phyloP scores from a whole-genome alignment of 1,140 invertebrate genomes.

The Sycobia sp. region DNA sequence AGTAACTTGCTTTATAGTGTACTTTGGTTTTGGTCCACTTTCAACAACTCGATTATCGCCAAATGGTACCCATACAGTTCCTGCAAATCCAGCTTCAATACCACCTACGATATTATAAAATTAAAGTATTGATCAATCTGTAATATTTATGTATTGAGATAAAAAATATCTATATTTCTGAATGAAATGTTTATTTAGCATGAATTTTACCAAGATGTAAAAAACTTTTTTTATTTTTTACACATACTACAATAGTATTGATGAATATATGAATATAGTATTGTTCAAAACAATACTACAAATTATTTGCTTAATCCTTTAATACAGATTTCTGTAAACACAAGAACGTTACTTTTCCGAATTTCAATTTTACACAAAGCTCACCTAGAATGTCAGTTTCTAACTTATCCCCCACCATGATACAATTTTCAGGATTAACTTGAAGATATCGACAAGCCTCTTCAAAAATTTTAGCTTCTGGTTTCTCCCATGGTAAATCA shows the following conservation, averaged over 20 bases:
- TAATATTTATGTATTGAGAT: neutral
- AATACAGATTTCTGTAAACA: slow-evolving; percentile 34
- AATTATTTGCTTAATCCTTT: slow-evolving; percentile 28
- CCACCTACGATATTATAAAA: slow-evolving; percentile 65
- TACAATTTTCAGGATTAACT: slow-evolving; percentile 73
- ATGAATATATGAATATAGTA: neutral
- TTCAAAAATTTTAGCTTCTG: slow-evolving; percentile 76
- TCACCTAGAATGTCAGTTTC: slow-evolving; percentile 78
- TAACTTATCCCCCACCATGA: slow-evolving; percentile 86
- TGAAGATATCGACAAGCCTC: slow-evolving; percentile 76
- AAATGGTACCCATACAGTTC: slow-evolving; percentile 78
- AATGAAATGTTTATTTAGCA: slow-evolving; percentile 1
- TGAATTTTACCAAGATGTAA: slow-evolving; percentile 20
- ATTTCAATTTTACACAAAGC: slow-evolving; percentile 19
- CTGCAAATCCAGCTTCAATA: slow-evolving; percentile 73
- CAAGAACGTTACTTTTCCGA: slow-evolving; percentile 28
- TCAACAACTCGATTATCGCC: slow-evolving; percentile 47
- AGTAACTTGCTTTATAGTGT: slow-evolving; percentile 55
- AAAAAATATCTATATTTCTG: neutral
- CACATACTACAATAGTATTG: slow-evolving; percentile 21
- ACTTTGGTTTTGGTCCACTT: slow-evolving; percentile 55
- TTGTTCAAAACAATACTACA: slow-evolving; percentile 25
- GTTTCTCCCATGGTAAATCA: slow-evolving; percentile 84
- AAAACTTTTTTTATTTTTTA: slow-evolving; percentile 18
- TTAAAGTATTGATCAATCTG: slow-evolving; percentile 4